Evolutionary conservation across 2,797 vertebrate species (phyloP).

Genomic region (Danio choprae): DNA sequence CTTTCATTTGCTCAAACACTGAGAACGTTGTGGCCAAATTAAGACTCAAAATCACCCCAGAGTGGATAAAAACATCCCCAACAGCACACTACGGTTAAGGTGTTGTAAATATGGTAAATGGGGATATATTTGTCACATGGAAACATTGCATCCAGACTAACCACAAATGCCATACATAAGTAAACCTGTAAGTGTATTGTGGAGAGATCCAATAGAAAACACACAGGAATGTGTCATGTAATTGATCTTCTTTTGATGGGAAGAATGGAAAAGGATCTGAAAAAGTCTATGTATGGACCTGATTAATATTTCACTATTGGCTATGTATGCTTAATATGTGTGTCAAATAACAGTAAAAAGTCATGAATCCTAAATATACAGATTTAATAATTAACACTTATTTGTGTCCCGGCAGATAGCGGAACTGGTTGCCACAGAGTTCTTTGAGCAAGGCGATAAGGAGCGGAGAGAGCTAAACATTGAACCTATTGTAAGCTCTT

Average conservation of each 20-base stretch:
- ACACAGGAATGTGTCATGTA: neutral
- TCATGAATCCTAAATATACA: neutral
- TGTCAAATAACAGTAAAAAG: too few relatives aligned
- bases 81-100: too few relatives aligned
- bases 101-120: too few relatives aligned
- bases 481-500: constrained; percentile 89
- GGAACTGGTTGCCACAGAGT: constrained; percentile 94
- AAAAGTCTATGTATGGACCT: too few relatives aligned
- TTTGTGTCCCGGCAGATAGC: constrained; percentile 84
- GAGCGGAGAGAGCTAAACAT: constrained; percentile 94
- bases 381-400: neutral
- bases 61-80: too few relatives aligned
- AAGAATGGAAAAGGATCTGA: too few relatives aligned
- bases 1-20: too few relatives aligned
- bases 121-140: neutral
- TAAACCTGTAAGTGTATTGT: neutral
- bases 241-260: neutral
- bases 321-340: too few relatives aligned
- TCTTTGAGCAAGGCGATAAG: constrained; percentile 98
- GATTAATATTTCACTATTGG: too few relatives aligned
- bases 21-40: too few relatives aligned
- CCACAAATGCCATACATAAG: neutral
- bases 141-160: neutral
- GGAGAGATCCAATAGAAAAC: neutral
- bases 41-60: too few relatives aligned